Conservation (phyloP, 2,113 vertebrate species). For the Chlamydotis undulata region DNA sequence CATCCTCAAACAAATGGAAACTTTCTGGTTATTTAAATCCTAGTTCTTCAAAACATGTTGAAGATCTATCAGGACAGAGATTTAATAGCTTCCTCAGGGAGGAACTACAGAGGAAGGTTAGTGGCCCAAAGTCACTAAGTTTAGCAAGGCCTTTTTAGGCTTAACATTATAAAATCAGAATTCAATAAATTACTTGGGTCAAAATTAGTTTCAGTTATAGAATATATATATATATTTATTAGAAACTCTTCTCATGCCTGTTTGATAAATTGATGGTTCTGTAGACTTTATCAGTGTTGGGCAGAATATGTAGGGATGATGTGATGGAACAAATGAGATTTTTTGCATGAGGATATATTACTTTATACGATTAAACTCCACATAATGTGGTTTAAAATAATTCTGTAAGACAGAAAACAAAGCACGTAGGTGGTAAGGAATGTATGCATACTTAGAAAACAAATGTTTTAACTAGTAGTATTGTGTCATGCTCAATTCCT, state of each 20-base stretch:
- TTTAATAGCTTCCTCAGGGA: slow-evolving; percentile 8
- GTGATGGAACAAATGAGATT: not conserved
- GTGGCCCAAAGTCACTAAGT: not conserved
- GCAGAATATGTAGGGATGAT: not conserved
- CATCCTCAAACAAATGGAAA: not conserved
- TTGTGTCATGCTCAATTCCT: not conserved
- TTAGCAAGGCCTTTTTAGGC: not conserved
- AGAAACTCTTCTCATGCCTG: not conserved
- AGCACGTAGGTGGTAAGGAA: not conserved
- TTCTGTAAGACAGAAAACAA: not conserved
- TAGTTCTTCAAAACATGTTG: not conserved
- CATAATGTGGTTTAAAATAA: not conserved
- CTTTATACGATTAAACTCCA: not conserved
- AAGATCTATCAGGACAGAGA: not conserved
- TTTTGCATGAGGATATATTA: not conserved
- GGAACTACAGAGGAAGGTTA: not conserved
- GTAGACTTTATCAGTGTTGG: not conserved
- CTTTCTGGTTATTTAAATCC: not conserved
- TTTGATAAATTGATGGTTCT: not conserved
- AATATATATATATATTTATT: not conserved
- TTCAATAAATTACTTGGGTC: not conserved
- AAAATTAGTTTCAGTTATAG: not conserved
- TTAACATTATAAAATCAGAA: not conserved
- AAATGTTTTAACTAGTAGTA: not conserved
- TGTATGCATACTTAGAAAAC: not conserved